phyloP scores from a whole-genome alignment of 2,888 invertebrate genomes.

The Eutolmus rufibarbis region DNA sequence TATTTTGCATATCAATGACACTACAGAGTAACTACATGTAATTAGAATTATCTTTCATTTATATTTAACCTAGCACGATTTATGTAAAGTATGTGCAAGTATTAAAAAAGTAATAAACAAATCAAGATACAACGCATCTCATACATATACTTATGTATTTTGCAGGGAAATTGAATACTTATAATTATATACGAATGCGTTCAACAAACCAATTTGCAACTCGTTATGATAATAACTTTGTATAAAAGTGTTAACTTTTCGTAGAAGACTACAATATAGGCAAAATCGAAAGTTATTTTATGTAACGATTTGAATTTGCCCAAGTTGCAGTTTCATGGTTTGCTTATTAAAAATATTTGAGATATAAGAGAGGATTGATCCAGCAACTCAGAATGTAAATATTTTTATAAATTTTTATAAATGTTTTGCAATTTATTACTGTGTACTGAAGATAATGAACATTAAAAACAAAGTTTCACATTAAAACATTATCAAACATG shows the following conservation, averaged over 20 bases:
- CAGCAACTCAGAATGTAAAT: too few relatives aligned
- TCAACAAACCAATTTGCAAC: background rate
- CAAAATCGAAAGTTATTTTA: background rate
- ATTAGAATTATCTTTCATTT: too few relatives aligned
- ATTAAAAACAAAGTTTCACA: background rate
- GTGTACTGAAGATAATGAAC: too few relatives aligned
- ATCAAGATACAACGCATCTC: too few relatives aligned
- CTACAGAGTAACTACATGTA: too few relatives aligned
- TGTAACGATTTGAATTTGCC: background rate
- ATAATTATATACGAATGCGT: background rate
- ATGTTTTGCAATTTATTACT: too few relatives aligned
- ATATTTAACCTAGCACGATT: too few relatives aligned
- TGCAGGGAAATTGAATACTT: background rate
- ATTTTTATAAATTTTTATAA: too few relatives aligned
- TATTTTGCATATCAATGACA: too few relatives aligned
- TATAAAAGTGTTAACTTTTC: background rate
- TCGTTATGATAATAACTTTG: background rate
- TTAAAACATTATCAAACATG: background rate
- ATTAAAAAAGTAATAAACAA: too few relatives aligned
- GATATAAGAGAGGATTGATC: too few relatives aligned
- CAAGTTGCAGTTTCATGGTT: background rate
- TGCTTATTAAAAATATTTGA: background rate
- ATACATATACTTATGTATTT: background rate
- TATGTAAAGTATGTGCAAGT: too few relatives aligned
- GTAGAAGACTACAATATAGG: background rate